These are phyloP conservation scores for Heliocidaris tuberculata DNA, from an alignment of 35 echinoderm and acorn worm species.

Conservation along the genomic window DNA sequence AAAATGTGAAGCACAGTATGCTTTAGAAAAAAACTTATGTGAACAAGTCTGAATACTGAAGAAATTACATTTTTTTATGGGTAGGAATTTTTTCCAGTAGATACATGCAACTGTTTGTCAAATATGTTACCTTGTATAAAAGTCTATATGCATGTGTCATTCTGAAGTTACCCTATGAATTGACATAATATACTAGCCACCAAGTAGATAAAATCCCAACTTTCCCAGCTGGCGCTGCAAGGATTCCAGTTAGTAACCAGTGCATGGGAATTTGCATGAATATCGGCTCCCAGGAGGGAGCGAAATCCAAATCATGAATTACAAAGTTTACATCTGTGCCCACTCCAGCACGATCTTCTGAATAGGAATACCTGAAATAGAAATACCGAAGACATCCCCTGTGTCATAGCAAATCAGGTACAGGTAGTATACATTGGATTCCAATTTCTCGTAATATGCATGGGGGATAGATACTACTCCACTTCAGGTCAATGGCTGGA, in stretches of 20 bases:
- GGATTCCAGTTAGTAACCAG: neutral
- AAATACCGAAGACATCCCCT: neutral
- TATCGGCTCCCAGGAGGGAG: neutral
- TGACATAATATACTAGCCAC: neutral
- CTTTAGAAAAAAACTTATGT: no score
- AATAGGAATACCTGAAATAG: neutral
- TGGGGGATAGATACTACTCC: neutral
- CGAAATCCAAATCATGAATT: conserved; percentile 1
- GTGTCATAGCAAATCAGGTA: neutral
- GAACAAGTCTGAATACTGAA: no score
- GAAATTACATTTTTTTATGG: no score
- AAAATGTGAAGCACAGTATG: no score
- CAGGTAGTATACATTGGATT: conserved; percentile 10
- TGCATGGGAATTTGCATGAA: neutral
- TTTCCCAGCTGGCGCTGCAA: neutral
- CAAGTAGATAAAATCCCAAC: neutral
- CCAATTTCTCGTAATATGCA: neutral
- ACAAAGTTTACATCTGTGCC: conserved; percentile 11
- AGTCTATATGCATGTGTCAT: no score
- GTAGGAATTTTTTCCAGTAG: no score
- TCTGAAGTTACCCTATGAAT: no score
- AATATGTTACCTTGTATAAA: no score
- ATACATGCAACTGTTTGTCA: no score
- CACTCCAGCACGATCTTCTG: neutral
- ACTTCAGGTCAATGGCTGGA: neutral